Percentiles rank a stretch among this genome's conserved stretches.
Conservation (phyloP, 2,888 invertebrate genomes). For the Argyresthia goedartella region DNA sequence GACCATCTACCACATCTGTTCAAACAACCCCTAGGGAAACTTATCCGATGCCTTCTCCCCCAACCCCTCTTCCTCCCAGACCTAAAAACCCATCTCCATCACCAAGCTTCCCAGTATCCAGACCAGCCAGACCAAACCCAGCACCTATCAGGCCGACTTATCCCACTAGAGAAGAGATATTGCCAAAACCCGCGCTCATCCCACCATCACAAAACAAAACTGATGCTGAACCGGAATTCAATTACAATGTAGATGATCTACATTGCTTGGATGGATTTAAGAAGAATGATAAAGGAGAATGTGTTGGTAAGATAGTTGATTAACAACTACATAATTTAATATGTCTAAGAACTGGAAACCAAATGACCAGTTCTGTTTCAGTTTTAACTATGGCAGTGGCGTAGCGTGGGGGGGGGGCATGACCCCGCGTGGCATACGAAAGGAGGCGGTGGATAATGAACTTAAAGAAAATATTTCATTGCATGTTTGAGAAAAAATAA, state of each 20-base stretch:
- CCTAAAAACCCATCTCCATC: not conserved
- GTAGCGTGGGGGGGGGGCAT: too few species aligned
- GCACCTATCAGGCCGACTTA: constrained; percentile 15
- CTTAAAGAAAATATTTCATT: too few species aligned
- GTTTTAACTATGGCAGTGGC: too few species aligned
- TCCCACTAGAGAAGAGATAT: constrained; percentile 16
- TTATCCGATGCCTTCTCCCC: constrained; percentile 7
- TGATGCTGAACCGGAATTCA: constrained; percentile 13
- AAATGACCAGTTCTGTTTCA: too few species aligned
- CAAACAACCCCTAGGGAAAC: constrained; percentile 8
- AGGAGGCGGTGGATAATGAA: too few species aligned
- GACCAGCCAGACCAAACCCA: not conserved
- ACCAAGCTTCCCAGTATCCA: not conserved
- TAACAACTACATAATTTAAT: not conserved
- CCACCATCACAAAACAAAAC: too few species aligned
- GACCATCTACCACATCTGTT: constrained; percentile 6
- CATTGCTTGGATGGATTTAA: constrained; percentile 68
- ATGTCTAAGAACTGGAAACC: too few species aligned
- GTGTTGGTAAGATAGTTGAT: constrained; percentile 59
- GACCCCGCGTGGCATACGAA: too few species aligned
- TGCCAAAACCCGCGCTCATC: constrained; percentile 13
- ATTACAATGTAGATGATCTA: constrained; percentile 34
- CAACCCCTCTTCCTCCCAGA: not conserved
- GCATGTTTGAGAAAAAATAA: too few species aligned
- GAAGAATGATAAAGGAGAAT: constrained; percentile 64